Evolutionary conservation across 2,888 invertebrate species (phyloP).

Genomic region (Conomelus anceps): DNA sequence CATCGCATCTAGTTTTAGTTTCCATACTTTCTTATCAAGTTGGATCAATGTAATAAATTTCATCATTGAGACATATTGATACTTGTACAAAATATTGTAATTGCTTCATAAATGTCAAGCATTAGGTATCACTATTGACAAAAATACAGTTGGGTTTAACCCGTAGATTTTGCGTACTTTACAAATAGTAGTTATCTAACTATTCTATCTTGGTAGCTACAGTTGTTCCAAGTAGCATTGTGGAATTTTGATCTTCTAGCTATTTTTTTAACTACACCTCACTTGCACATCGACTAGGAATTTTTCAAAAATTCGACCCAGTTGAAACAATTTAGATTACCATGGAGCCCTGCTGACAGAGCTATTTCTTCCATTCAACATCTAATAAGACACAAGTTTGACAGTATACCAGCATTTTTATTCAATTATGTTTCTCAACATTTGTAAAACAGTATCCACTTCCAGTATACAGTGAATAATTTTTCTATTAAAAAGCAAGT

Average conservation of each 20-base stretch:
- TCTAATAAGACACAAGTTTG: no score
- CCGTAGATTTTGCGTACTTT: background rate
- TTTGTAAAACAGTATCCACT: background rate
- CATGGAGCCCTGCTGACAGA: no score
- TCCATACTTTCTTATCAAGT: background rate
- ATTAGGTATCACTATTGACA: background rate
- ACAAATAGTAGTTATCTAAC: background rate
- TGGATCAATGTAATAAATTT: background rate
- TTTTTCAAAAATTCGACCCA: background rate
- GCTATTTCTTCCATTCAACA: background rate
- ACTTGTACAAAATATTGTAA: background rate
- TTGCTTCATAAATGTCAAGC: background rate
- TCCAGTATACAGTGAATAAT: background rate
- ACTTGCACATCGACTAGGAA: background rate
- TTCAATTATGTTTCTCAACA: background rate
- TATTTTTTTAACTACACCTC: background rate
- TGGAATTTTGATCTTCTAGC: background rate
- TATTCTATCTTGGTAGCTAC: background rate
- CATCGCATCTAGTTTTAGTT: background rate
- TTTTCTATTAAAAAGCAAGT: background rate
- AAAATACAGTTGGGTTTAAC: background rate
- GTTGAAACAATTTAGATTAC: background rate
- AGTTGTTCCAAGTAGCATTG: background rate
- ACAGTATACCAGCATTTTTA: background rate
- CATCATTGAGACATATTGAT: background rate